Percentiles rank a stretch among this genome's conserved stretches.
These are phyloP conservation scores for Psilopsiagon aymara DNA, from an alignment of 2,113 vertebrate genomes.

Conservation along the genomic window DNA sequence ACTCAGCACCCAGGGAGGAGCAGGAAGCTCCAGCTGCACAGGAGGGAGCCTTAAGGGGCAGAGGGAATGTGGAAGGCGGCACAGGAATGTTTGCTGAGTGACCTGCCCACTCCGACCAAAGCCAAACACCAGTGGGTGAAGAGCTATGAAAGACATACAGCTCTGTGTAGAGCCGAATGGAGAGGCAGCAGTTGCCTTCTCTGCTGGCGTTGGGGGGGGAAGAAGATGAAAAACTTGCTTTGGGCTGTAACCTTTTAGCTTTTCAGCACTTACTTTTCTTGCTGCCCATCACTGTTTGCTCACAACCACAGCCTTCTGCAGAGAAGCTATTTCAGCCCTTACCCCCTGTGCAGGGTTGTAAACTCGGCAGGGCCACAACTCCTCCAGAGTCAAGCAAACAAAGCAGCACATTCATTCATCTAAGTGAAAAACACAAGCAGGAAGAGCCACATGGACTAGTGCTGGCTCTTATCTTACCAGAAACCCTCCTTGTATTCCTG, in stretches of 20 bases:
- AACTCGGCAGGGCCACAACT: not conserved
- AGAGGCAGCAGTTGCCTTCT: not conserved
- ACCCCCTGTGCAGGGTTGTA: not conserved
- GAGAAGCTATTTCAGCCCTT: not conserved
- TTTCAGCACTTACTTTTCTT: not conserved
- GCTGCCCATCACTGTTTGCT: not conserved
- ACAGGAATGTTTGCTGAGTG: not conserved
- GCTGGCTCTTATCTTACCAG: not conserved
- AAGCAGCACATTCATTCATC: not conserved
- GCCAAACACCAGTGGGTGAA: not conserved
- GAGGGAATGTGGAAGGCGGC: not conserved
- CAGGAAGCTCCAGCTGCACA: not conserved
- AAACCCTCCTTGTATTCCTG: not conserved
- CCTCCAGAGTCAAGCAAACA: not conserved
- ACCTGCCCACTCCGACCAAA: not conserved
- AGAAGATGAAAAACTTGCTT: not conserved
- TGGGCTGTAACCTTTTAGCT: not conserved
- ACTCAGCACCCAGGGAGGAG: not conserved
- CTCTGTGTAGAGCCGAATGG: not conserved
- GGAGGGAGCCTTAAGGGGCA: not conserved
- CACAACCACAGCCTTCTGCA: not conserved
- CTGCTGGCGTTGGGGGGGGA: not conserved
- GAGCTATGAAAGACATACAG: not conserved
- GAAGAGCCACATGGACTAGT: not conserved
- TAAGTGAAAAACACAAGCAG: not conserved